These are phyloP conservation scores for Petrocephalus sullivani DNA, from an alignment of 2,797 vertebrate species.

Conservation along the genomic window DNA sequence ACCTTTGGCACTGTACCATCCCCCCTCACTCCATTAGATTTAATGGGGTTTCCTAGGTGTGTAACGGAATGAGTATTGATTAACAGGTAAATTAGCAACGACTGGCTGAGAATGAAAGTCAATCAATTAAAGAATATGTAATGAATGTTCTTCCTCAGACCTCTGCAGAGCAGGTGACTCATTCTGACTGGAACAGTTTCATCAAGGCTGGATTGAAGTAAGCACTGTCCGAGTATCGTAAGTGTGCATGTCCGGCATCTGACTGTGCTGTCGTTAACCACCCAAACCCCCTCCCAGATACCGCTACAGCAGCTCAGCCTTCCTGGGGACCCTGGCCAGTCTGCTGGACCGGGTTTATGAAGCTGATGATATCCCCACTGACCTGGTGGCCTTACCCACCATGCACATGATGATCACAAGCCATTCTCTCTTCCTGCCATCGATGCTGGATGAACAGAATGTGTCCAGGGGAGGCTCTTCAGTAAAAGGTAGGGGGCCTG, in stretches of 20 bases:
- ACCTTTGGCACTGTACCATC: neutral
- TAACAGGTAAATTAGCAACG: neutral
- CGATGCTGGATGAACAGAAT: slow-evolving; percentile 66
- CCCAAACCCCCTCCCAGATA: slow-evolving; percentile 53
- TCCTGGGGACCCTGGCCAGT: slow-evolving; percentile 61
- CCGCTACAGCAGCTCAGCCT: slow-evolving; percentile 72
- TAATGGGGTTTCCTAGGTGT: neutral
- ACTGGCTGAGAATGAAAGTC: neutral
- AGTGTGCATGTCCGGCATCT: too few species aligned
- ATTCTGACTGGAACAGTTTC: slow-evolving; percentile 78
- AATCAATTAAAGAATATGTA: neutral
- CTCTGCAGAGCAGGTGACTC: slow-evolving; percentile 52
- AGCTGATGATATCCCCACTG: slow-evolving; percentile 39
- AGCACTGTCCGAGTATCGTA: slow-evolving; percentile 35
- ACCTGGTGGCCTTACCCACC: slow-evolving; percentile 63
- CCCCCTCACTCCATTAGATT: neutral
- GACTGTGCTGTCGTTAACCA: neutral
- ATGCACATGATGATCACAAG: slow-evolving; percentile 85
- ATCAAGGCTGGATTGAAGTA: slow-evolving; percentile 89
- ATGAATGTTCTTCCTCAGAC: slow-evolving; percentile 48
- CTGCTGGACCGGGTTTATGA: slow-evolving; percentile 64
- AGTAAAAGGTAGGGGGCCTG: slow-evolving; percentile 65
- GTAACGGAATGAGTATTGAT: neutral
- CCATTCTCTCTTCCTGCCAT: slow-evolving; percentile 86
- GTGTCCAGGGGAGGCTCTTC: slow-evolving; percentile 36